Percentiles rank a stretch among this genome's conserved stretches.
phyloP scores from a whole-genome alignment of 64 coral and sea anemone species.

The Dendrophyllia cribrosa region DNA sequence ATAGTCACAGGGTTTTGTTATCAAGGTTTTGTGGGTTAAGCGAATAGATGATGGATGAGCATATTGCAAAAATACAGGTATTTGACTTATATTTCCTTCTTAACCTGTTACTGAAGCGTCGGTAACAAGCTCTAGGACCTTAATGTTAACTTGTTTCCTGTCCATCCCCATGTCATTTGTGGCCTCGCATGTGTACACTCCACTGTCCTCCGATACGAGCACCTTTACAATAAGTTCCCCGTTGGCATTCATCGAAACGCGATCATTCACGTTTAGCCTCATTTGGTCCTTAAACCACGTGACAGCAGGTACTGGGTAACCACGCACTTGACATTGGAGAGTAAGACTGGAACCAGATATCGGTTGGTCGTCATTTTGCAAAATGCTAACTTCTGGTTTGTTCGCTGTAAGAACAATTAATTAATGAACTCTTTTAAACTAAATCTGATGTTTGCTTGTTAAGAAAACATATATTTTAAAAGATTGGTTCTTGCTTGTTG shows the following conservation, averaged over 20 bases:
- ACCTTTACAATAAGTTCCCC: slow-evolving; percentile 10
- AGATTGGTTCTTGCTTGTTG: too few relatives aligned
- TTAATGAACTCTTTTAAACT: too few relatives aligned
- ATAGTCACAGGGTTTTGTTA: too few relatives aligned
- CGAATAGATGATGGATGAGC: too few relatives aligned
- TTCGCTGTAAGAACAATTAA: not conserved
- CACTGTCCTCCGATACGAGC: not conserved
- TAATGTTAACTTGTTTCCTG: not conserved
- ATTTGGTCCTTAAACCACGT: slow-evolving; percentile 34
- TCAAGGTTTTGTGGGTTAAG: too few relatives aligned
- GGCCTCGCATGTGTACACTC: slow-evolving; percentile 35
- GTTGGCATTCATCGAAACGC: not conserved
- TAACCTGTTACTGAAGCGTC: not conserved
- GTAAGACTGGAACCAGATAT: slow-evolving; percentile 35
- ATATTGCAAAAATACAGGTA: too few relatives aligned
- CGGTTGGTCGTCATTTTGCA: not conserved
- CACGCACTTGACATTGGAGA: slow-evolving; percentile 26
- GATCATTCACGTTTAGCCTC: not conserved
- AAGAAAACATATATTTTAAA: too few relatives aligned
- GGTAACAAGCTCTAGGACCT: not conserved
- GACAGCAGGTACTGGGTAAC: slow-evolving; percentile 40
- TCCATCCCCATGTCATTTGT: slow-evolving; percentile 20
- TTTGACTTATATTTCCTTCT: too few relatives aligned
- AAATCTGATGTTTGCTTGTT: too few relatives aligned
- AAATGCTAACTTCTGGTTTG: slow-evolving; percentile 14